Conservation (phyloP, 2,797 vertebrate species). For the Rhynchotus rufescens region DNA sequence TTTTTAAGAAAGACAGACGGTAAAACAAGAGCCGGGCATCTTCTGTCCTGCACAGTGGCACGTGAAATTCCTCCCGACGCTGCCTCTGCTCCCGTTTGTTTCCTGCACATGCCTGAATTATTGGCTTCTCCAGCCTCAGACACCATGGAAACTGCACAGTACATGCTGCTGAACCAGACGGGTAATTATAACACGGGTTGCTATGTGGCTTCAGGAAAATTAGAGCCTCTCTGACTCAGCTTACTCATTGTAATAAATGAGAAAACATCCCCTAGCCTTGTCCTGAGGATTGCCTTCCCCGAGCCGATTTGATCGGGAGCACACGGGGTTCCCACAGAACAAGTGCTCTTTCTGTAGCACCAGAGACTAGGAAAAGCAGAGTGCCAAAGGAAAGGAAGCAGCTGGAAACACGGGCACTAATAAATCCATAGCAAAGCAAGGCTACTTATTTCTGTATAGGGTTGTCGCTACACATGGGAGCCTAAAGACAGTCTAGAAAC, state of each 20-base stretch:
- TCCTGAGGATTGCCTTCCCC: not conserved
- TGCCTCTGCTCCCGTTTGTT: not conserved
- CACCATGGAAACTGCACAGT: conserved; percentile 7
- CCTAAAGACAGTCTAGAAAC: conserved; percentile 56
- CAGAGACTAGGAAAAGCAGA: not conserved
- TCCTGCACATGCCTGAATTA: conserved; percentile 23
- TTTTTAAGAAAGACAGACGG: conserved; percentile 50
- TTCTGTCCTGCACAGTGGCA: not conserved
- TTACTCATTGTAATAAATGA: conserved; percentile 41
- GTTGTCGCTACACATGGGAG: conserved; percentile 19
- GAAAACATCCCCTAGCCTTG: not conserved
- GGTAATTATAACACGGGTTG: conserved; percentile 20
- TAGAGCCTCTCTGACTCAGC: conserved; percentile 15
- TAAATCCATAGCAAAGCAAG: conserved; percentile 40
- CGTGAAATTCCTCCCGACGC: not conserved
- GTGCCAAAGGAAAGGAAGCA: conserved; percentile 4
- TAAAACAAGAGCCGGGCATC: not conserved
- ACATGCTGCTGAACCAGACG: not conserved
- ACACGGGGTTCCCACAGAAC: not conserved
- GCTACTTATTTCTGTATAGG: conserved; percentile 11
- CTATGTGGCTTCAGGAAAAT: conserved; percentile 22
- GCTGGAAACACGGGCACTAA: not conserved
- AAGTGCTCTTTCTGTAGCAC: not conserved
- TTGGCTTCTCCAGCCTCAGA: conserved; percentile 28
- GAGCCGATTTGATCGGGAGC: not conserved